These are phyloP conservation scores for Pomacea canaliculata DNA, from an alignment of 2,888 invertebrate genomes.

Conservation along the genomic window DNA sequence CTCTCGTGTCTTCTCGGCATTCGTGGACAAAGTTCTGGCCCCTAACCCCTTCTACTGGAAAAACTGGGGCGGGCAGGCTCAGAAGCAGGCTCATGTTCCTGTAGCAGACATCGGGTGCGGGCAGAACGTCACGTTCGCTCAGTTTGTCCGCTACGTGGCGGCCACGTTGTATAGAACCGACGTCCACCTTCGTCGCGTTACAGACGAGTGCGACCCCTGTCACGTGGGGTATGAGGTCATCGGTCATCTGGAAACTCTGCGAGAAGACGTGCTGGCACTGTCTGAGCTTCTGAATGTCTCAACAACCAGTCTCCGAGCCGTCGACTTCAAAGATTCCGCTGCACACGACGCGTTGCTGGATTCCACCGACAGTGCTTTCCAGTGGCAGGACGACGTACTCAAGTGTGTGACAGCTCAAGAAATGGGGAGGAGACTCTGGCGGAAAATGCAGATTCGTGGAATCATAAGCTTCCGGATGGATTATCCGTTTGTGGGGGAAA, in stretches of 20 bases:
- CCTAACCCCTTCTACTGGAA: constrained; percentile 42
- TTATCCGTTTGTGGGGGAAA: constrained; percentile 28
- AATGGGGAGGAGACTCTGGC: constrained; percentile 33
- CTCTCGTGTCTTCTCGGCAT: constrained; percentile 38
- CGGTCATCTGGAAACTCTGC: constrained; percentile 37
- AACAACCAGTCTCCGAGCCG: background rate
- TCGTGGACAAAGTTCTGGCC: constrained; percentile 38
- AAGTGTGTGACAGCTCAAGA: constrained; percentile 29
- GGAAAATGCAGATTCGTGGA: constrained; percentile 36
- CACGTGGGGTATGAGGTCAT: constrained; percentile 33
- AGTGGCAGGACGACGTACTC: constrained; percentile 22
- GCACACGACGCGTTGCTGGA: constrained; percentile 28
- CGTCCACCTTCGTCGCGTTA: constrained; percentile 33
- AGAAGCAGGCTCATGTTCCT: background rate
- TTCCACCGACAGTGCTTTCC: constrained; percentile 23
- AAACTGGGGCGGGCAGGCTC: constrained; percentile 25
- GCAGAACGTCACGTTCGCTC: constrained; percentile 27
- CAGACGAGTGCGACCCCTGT: constrained; percentile 36
- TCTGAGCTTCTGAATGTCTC: constrained; percentile 24
- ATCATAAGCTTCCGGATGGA: constrained; percentile 21
- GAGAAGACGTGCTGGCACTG: constrained; percentile 30
- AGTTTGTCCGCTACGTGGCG: constrained; percentile 26
- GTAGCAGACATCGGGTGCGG: constrained; percentile 14
- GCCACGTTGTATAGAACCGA: constrained; percentile 14
- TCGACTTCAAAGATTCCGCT: constrained; percentile 5